phyloP scores from a whole-genome alignment of 2,113 vertebrate genomes.

The Leiothrix lutea region DNA sequence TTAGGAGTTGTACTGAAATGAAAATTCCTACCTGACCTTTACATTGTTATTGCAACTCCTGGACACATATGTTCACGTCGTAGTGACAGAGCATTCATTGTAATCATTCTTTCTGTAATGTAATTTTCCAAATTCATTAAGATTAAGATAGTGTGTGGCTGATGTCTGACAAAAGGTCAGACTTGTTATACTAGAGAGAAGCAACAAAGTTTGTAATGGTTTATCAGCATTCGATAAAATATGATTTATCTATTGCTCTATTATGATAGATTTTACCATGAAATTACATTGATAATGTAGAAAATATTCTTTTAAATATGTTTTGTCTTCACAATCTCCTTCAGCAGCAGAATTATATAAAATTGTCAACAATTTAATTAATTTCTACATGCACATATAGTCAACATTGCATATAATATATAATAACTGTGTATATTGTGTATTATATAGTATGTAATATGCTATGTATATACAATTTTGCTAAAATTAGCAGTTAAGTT shows the following conservation, averaged over 20 bases:
- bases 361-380: background rate
- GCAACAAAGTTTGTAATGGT: background rate
- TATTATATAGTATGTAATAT: background rate
- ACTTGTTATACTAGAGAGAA: background rate
- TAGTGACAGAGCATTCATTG: background rate
- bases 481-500: background rate
- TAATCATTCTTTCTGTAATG: background rate
- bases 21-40: background rate
- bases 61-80: background rate
- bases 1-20: background rate
- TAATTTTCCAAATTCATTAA: background rate
- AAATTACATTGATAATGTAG: background rate
- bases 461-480: background rate
- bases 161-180: background rate
- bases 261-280: background rate
- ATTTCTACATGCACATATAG: background rate
- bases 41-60: background rate
- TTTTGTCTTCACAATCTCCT: background rate
- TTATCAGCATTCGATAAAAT: background rate
- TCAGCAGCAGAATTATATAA: background rate
- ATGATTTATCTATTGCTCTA: background rate
- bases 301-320: background rate
- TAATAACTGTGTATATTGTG: too few species aligned
- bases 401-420: background rate
- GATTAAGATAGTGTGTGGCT: background rate